phyloP scores from a whole-genome alignment of 2,113 vertebrate genomes.

The Saiga tatarica region DNA sequence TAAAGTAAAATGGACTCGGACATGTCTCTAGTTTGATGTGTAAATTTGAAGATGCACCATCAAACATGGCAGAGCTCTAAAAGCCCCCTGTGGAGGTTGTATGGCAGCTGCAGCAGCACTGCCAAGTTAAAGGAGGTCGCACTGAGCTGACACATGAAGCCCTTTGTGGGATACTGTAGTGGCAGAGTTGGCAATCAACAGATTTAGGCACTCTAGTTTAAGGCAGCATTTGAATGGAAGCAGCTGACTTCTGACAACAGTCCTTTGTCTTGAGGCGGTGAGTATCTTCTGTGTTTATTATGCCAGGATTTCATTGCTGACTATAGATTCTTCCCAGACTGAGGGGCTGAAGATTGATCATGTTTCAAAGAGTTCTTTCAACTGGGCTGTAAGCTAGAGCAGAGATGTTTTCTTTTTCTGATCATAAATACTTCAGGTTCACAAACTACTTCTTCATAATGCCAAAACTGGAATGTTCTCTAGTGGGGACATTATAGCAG shows the following conservation, averaged over 20 bases:
- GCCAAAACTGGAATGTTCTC: slow-evolving; percentile 85
- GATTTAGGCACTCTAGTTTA: slow-evolving; percentile 90
- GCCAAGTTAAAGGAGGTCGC: slow-evolving; percentile 67
- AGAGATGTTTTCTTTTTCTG: slow-evolving; percentile 81
- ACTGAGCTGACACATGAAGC: slow-evolving; percentile 79
- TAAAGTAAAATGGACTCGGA: slow-evolving; percentile 81
- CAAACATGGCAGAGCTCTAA: slow-evolving; percentile 79
- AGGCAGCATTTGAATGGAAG: slow-evolving; percentile 89
- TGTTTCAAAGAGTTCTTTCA: slow-evolving; percentile 78
- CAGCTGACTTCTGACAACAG: slow-evolving; percentile 84
- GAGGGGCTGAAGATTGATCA: slow-evolving; percentile 80
- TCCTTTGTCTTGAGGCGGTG: slow-evolving; percentile 79
- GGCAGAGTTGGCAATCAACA: slow-evolving; percentile 86
- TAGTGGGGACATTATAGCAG: slow-evolving; percentile 84
- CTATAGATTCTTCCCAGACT: slow-evolving; percentile 72
- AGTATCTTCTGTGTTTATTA: slow-evolving; percentile 79
- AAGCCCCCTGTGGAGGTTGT: slow-evolving; percentile 81
- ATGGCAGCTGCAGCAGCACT: slow-evolving; percentile 79
- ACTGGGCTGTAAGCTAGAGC: slow-evolving; percentile 81
- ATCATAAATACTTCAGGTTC: slow-evolving; percentile 78
- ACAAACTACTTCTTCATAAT: slow-evolving; percentile 76
- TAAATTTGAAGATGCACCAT: slow-evolving; percentile 82
- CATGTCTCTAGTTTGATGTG: slow-evolving; percentile 73
- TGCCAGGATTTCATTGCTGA: slow-evolving; percentile 82
- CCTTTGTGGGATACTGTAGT: slow-evolving; percentile 84